Base-by-base conservation (phyloP, 2,888 invertebrate species). In the Cosmia trapezina region DNA sequence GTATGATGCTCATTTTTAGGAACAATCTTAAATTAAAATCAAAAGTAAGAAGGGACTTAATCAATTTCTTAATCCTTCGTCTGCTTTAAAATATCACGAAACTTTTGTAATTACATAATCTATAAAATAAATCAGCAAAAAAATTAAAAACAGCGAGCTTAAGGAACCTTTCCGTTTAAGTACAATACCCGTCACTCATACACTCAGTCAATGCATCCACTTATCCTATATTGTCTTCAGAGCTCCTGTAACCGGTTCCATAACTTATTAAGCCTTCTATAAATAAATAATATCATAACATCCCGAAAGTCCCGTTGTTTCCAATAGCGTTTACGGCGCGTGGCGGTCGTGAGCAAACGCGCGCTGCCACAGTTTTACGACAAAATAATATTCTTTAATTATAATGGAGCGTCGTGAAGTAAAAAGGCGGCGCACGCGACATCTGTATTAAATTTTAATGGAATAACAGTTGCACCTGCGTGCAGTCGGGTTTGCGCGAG, bases 391-490 rank as follows among this genome's bases (percentile, higher is more conserved):
- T 93, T 93, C 93, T 93, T 95, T 95, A 95, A 95, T 96, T 95
- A 94, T 94, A 95, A 94, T 94, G 94, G 91, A 93, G 93, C 93
- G 92, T 93, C 90, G 91, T 89, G 88, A 89, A 90, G 92, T 93
- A 94, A 95, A 94, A 94, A 95, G 91, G 91, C 93, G 90, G 91
- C 92, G 92, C 95, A 95, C 94, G 94, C 95, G 96, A 96, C 95
- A 94, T 93, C 94, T 96, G 95, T 95, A 95, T 96, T 94, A 95
- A 95, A 94, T 92, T 94, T 95, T 94, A 95, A 96, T 95, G 94
- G 92, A 94, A 93, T 90, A 92, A 91, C 88, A 83, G 88, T 89
- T 93, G 95, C 96, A 96, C 95, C 95, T 96, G 96, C 96, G 81
- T 86, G 73, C 84, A 86, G 89, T 89, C 91, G 87, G 87, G 91